These are phyloP conservation scores for Macroteleia sp. DNA, from an alignment of 2,888 invertebrate genomes.

Conservation along the genomic window DNA sequence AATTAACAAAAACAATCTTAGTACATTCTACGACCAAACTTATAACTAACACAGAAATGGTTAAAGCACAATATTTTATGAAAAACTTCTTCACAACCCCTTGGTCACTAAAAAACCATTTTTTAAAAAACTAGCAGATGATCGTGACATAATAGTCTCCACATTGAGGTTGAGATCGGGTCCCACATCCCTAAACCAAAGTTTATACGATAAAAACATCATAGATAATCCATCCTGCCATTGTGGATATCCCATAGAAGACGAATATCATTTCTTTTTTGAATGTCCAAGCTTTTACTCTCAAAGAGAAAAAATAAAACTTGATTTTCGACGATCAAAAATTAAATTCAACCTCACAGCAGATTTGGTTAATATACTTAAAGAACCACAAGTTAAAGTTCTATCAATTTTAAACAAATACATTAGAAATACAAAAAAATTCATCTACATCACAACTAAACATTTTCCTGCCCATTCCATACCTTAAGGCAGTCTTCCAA, in stretches of 20 bases:
- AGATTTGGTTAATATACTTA: not conserved
- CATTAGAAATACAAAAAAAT: no score
- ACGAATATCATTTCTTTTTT: conserved; percentile 30
- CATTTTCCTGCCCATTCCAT: no score
- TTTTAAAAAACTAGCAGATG: conserved; percentile 14
- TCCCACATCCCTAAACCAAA: conserved; percentile 6
- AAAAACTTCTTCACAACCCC: not conserved
- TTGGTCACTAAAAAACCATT: conserved; percentile 3
- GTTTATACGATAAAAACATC: conserved; percentile 28
- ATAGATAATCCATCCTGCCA: not conserved
- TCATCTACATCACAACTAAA: no score
- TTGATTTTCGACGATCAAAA: no score
- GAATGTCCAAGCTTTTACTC: conserved; percentile 7
- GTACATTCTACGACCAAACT: not conserved
- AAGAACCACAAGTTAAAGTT: no score
- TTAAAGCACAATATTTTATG: not conserved
- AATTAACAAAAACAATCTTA: not conserved
- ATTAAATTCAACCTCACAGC: not conserved
- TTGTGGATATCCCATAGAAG: conserved; percentile 11
- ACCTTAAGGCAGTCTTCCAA: no score
- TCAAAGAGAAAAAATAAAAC: conserved; percentile 2
- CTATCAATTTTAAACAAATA: no score
- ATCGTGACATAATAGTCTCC: not conserved
- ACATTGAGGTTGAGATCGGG: conserved; percentile 16
- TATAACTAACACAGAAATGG: not conserved